Conservation (phyloP, 2,113 vertebrate species). For the Todiramphus saurophagus region DNA sequence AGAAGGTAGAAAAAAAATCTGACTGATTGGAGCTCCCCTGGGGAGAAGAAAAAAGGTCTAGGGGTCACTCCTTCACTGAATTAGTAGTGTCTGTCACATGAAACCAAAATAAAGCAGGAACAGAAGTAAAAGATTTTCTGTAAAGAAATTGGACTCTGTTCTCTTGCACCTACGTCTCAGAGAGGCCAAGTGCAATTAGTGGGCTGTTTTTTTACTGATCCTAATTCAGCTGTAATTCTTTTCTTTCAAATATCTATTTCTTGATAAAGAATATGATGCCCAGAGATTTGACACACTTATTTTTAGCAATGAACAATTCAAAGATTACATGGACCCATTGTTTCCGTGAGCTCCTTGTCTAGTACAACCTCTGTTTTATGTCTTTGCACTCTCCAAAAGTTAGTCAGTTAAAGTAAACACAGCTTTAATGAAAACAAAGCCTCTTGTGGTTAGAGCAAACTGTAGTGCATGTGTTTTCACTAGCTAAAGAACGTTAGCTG, state of each 20-base stretch:
- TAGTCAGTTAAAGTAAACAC: background rate
- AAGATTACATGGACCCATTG: background rate
- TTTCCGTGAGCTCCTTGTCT: background rate
- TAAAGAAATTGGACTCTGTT: conserved; percentile 73
- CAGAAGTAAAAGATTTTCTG: conserved; percentile 85
- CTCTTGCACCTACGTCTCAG: conserved; percentile 72
- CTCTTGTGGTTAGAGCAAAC: background rate
- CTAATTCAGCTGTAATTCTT: conserved; percentile 71
- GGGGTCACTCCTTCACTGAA: conserved; percentile 87
- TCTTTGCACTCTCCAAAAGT: background rate
- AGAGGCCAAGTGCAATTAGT: conserved; percentile 83
- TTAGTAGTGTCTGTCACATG: conserved; percentile 90
- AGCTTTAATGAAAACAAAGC: background rate
- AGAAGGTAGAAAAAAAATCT: conserved; percentile 71
- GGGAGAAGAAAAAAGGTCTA: conserved; percentile 67
- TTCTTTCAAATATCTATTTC: conserved; percentile 76
- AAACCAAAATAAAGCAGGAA: conserved; percentile 90
- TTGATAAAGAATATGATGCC: background rate
- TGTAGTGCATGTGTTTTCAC: background rate
- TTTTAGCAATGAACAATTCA: background rate
- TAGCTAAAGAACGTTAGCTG: background rate
- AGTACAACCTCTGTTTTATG: background rate
- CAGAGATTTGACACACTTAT: background rate
- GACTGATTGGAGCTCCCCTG: conserved; percentile 87
- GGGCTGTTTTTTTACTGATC: conserved; percentile 79